These are phyloP conservation scores for Masnerella sp. DNA, from an alignment of 2,888 invertebrate genomes.

Conservation along the genomic window DNA sequence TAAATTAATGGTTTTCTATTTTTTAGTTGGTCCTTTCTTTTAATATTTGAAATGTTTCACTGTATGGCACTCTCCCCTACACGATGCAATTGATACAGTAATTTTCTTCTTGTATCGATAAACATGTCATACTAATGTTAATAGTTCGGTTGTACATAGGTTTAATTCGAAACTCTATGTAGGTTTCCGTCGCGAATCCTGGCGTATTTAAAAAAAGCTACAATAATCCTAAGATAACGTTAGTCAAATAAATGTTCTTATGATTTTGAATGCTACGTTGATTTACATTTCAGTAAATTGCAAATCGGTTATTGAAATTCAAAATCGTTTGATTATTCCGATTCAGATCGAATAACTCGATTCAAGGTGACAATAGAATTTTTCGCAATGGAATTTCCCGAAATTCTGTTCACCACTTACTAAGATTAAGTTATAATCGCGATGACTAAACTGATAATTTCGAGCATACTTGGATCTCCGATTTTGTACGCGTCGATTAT, in stretches of 20 bases:
- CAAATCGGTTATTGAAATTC: too few species aligned
- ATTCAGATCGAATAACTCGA: too few species aligned
- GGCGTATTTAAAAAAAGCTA: conserved; percentile 8
- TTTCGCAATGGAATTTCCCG: not conserved
- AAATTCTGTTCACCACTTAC: not conserved
- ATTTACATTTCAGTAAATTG: too few species aligned
- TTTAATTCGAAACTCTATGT: conserved; percentile 12
- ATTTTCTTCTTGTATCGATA: too few species aligned
- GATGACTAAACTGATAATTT: conserved; percentile 14
- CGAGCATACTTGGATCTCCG: conserved; percentile 17
- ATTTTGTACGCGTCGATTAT: not conserved
- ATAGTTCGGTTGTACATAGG: conserved; percentile 23
- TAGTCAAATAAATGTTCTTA: conserved; percentile 15
- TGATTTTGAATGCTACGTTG: not conserved
- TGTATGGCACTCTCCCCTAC: too few species aligned
- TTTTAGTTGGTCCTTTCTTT: too few species aligned
- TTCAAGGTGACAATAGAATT: not conserved
- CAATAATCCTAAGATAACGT: not conserved
- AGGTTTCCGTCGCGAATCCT: conserved; percentile 21
- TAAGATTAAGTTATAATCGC: conserved; percentile 15
- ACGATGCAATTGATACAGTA: too few species aligned
- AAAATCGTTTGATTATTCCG: too few species aligned
- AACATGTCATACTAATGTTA: conserved; percentile 16
- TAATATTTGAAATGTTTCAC: too few species aligned
- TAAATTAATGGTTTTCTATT: too few species aligned